Evolutionary conservation across 2,888 invertebrate genomes (phyloP).

Genomic region (Pyrrhia umbra): DNA sequence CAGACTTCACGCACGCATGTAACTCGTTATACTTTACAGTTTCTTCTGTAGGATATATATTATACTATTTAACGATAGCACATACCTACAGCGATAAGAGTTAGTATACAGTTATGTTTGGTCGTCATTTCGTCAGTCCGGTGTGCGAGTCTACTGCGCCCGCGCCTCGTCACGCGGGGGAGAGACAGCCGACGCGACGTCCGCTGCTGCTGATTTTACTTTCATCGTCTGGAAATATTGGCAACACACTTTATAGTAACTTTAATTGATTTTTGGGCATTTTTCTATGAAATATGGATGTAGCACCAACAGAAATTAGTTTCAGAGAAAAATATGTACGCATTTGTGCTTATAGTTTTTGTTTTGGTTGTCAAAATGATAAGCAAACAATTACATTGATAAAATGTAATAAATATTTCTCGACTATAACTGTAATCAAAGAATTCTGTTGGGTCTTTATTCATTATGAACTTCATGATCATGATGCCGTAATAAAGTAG

Average conservation of each 20-base stretch:
- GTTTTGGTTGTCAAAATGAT: not conserved
- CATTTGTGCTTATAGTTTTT: no score
- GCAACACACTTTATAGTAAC: not conserved
- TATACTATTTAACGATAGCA: conserved; percentile 21
- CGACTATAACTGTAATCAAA: not conserved
- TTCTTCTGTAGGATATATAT: conserved; percentile 4
- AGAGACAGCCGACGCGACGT: conserved; percentile 92
- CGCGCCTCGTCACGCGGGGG: conserved; percentile 90
- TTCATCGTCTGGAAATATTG: conserved; percentile 86
- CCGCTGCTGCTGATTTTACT: conserved; percentile 90
- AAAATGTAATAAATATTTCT: not conserved
- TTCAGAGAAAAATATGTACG: not conserved
- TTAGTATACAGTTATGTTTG: conserved; percentile 23
- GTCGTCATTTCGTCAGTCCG: conserved; percentile 17
- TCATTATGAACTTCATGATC: not conserved
- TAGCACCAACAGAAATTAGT: not conserved
- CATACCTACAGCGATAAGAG: conserved; percentile 26
- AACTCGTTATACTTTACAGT: conserved; percentile 1
- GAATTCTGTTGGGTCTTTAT: not conserved
- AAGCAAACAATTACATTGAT: no score
- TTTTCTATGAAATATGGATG: not conserved
- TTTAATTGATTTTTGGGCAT: not conserved
- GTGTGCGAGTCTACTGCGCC: conserved; percentile 74
- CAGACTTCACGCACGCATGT: conserved; percentile 4
- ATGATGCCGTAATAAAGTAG: no score